Percentiles rank a stretch among this genome's conserved stretches.
Conservation (phyloP, 2,797 vertebrate species). For the Siniperca undulata region DNA sequence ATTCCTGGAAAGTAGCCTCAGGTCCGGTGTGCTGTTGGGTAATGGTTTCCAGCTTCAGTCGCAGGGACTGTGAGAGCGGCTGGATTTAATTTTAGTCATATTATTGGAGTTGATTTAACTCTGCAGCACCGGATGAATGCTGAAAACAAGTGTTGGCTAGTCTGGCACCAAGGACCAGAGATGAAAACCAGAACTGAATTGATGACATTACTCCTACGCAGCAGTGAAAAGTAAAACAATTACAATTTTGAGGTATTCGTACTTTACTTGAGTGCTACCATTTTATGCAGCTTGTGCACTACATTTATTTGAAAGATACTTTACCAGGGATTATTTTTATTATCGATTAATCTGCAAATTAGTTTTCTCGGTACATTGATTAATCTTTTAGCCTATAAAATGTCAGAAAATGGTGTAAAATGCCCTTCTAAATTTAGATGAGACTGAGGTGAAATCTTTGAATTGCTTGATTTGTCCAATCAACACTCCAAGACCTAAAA, state of each 20-base stretch:
- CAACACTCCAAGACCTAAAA: background rate
- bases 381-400: background rate
- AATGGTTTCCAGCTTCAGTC: constrained; percentile 36
- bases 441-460: background rate
- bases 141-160: background rate
- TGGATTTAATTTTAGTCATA: constrained; percentile 26
- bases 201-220: background rate
- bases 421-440: background rate
- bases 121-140: background rate
- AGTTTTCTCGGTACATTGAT: background rate
- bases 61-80: background rate
- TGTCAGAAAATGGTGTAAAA: background rate
- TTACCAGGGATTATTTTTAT: background rate
- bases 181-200: background rate
- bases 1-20: constrained; percentile 45
- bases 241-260: background rate
- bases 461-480: too few relatives aligned
- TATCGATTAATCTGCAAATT: background rate
- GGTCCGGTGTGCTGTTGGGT: constrained; percentile 14
- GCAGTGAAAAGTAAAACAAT: background rate
- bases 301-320: background rate
- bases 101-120: constrained; percentile 24
- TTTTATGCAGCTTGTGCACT: background rate
- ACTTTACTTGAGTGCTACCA: background rate
- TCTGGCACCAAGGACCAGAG: background rate